These are phyloP conservation scores for Penaeus indicus DNA, from an alignment of 1,140 invertebrate species.

Conservation along the genomic window DNA sequence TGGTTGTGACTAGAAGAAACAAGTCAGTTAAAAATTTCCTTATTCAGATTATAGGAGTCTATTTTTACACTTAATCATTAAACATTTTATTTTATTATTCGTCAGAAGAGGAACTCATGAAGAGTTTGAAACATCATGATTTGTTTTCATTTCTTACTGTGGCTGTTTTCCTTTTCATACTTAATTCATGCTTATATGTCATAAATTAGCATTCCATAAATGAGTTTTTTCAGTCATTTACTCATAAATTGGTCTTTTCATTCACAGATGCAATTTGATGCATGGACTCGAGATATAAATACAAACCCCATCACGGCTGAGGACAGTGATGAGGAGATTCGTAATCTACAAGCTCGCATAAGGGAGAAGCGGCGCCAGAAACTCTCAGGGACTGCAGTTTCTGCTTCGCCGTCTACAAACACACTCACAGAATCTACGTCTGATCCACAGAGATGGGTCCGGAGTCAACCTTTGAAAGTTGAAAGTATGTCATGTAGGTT, in stretches of 20 bases:
- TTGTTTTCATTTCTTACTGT: no score
- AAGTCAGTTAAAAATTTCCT: no score
- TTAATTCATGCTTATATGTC: no score
- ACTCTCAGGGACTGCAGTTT: conserved; percentile 71
- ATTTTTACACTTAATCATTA: no score
- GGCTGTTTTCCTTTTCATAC: no score
- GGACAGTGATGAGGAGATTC: conserved; percentile 81
- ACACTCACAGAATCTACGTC: background rate
- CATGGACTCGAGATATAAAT: conserved; percentile 48
- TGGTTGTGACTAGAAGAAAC: no score
- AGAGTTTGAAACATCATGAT: no score
- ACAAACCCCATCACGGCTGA: conserved; percentile 70
- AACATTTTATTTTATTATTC: no score
- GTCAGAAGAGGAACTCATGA: no score
- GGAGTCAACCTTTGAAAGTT: background rate
- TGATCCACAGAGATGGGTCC: conserved; percentile 7
- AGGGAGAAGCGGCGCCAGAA: conserved; percentile 74
- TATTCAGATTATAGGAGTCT: no score
- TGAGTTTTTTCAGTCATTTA: background rate
- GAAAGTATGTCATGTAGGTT: conserved; percentile 39
- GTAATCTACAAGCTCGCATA: conserved; percentile 78
- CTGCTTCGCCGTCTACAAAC: background rate
- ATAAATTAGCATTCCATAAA: no score
- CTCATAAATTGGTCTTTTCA: conserved; percentile 3
- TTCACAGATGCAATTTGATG: conserved; percentile 67